A percentile compares a stretch with the other conserved stretches of the same genome.
Conservation (phyloP, 2,113 vertebrate species). For the Grammomys surdaster region DNA sequence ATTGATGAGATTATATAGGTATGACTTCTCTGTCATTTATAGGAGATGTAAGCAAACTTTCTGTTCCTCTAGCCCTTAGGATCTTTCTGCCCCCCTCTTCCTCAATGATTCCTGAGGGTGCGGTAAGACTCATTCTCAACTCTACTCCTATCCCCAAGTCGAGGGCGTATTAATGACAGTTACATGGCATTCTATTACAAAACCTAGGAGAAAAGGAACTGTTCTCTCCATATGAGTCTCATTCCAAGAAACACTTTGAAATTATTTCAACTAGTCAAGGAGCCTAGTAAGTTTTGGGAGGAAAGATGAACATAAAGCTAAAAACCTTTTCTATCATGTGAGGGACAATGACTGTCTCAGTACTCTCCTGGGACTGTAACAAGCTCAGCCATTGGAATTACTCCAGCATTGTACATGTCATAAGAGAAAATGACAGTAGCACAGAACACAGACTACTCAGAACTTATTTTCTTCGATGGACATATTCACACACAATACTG, state of each 20-base stretch:
- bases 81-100: neutral
- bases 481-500: neutral
- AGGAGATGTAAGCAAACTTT: neutral
- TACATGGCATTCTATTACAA: neutral
- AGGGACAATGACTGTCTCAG: neutral
- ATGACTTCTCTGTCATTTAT: neutral
- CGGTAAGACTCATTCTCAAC: fast-evolving
- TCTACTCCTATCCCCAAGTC: neutral
- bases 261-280: neutral
- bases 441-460: neutral
- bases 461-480: neutral
- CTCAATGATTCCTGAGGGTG: neutral
- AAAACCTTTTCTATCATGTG: neutral
- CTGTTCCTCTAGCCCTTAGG: neutral
- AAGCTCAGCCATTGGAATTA: slow-evolving; percentile 1
- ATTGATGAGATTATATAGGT: neutral
- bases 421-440: neutral
- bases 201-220: neutral
- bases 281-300: neutral
- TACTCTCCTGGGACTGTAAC: neutral
- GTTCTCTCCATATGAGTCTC: neutral
- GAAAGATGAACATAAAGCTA: neutral
- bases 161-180: neutral
- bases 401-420: neutral
- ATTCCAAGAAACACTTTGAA: neutral